Evolutionary conservation across 2,113 vertebrate species (phyloP).

Genomic region (Seriola dumerili): DNA sequence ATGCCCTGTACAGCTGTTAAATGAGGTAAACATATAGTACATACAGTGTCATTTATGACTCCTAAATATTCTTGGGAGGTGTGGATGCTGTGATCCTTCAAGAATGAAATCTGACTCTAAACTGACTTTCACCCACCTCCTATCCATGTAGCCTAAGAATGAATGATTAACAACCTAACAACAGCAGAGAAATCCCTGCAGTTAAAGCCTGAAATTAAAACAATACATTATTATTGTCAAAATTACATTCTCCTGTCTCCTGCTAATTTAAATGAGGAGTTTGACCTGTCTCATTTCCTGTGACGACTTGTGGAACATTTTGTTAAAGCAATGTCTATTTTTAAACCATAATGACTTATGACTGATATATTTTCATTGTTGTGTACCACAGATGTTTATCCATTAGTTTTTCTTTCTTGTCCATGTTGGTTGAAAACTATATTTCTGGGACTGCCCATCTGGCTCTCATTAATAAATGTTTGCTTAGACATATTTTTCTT

Average conservation of each 20-base stretch:
- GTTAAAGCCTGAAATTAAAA: no score
- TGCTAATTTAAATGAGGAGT: no score
- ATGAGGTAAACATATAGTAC: not conserved
- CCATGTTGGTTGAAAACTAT: not conserved
- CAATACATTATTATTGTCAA: no score
- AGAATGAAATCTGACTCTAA: conserved; percentile 15
- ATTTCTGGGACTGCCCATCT: no score
- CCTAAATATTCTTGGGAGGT: not conserved
- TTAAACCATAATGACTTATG: not conserved
- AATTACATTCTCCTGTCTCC: no score
- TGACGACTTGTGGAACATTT: not conserved
- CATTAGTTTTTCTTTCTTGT: not conserved
- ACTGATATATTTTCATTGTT: no score
- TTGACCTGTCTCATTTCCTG: no score
- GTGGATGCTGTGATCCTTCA: not conserved
- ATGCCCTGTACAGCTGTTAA: not conserved
- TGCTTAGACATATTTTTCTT: no score
- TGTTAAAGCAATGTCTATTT: not conserved
- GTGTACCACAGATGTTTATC: no score
- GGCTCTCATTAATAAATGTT: no score
- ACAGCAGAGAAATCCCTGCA: not conserved
- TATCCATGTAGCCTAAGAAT: not conserved
- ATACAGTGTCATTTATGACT: not conserved
- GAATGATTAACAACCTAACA: not conserved
- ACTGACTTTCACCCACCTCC: not conserved